phyloP scores from a whole-genome alignment of 2,113 vertebrate species.

The Amphiprion ocellaris region DNA sequence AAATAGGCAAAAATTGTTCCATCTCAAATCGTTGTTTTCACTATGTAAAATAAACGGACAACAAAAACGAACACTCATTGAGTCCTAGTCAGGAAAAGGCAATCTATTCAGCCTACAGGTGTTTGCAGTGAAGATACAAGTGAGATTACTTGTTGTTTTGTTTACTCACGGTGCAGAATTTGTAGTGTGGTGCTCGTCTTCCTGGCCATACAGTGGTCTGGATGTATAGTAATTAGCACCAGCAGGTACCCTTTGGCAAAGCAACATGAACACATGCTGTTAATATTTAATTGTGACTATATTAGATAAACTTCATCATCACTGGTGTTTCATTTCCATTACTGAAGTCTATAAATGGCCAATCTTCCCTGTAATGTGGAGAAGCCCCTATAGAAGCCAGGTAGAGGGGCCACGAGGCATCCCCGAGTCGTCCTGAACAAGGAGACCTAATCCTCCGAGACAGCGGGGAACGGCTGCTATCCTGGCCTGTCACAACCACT shows the following conservation, averaged over 20 bases:
- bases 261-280: not conserved
- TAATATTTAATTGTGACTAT: not conserved
- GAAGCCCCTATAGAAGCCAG: slow-evolving; percentile 37
- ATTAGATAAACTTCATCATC: not conserved
- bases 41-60: not conserved
- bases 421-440: slow-evolving; percentile 52
- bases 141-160: slow-evolving; percentile 20
- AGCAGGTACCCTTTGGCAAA: slow-evolving; percentile 8
- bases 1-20: not conserved
- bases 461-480: slow-evolving; percentile 77
- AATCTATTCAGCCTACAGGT: not conserved
- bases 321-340: not conserved
- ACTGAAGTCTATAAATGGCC: not conserved
- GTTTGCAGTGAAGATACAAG: slow-evolving; percentile 7
- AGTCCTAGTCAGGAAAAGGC: not conserved
- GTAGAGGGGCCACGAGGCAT: slow-evolving; percentile 51
- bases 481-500: slow-evolving; percentile 80
- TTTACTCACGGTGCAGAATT: slow-evolving; percentile 9
- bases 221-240: not conserved
- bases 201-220: slow-evolving; percentile 3
- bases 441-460: slow-evolving; percentile 73
- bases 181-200: not conserved
- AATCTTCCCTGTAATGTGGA: not conserved
- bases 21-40: slow-evolving; percentile 7
- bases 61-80: not conserved